Evolutionary conservation across 2,797 vertebrate species (phyloP).

Genomic region (Thamnophis elegans): DNA sequence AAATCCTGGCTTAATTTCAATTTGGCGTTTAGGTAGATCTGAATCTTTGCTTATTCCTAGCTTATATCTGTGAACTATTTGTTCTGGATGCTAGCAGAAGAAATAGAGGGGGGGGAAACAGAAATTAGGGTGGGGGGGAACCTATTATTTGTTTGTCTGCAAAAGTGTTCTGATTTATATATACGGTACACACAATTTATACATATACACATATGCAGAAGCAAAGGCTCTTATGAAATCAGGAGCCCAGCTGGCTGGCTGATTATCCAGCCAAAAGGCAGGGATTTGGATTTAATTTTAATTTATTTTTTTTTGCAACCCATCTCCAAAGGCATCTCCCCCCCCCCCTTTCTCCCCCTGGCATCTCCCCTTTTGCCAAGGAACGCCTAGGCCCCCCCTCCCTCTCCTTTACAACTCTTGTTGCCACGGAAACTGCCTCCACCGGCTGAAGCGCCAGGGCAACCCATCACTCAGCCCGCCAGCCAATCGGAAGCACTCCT

Average conservation of each 20-base stretch:
- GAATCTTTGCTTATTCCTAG: too few species aligned
- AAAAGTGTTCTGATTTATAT: too few species aligned
- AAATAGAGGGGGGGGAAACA: too few species aligned
- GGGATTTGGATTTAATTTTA: not conserved
- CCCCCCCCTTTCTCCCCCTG: not conserved
- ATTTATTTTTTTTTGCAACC: not conserved
- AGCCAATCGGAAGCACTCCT: not conserved
- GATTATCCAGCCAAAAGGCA: not conserved
- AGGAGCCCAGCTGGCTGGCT: not conserved
- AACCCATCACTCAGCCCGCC: slow-evolving; percentile 10
- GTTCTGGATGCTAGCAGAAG: too few species aligned
- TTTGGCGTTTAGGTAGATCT: too few species aligned
- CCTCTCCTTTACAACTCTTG: slow-evolving; percentile 2
- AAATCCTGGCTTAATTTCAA: too few species aligned
- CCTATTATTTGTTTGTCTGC: too few species aligned
- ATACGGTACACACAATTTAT: too few species aligned
- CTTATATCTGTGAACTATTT: too few species aligned
- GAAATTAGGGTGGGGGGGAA: too few species aligned
- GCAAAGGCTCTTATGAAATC: not conserved
- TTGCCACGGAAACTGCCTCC: slow-evolving; percentile 40
- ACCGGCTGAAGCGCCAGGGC: not conserved
- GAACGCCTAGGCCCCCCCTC: not conserved
- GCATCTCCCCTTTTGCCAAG: not conserved
- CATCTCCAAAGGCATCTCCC: not conserved
- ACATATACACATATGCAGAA: not conserved